Evolutionary conservation across 2,888 invertebrate genomes (phyloP), one percentile per base, ranked within the genome.

Genomic region (Gortyna flavago): DNA sequence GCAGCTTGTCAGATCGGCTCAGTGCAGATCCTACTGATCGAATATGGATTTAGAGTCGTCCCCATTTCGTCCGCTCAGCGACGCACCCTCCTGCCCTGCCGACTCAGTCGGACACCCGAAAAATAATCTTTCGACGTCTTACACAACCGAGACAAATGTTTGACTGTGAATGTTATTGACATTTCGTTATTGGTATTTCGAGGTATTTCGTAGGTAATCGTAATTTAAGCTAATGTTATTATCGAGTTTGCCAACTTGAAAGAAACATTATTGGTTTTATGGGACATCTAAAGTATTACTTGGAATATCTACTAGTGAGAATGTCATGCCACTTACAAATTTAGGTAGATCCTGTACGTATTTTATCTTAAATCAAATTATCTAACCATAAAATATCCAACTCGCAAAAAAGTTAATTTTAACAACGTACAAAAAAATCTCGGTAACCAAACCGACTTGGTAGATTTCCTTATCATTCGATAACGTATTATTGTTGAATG

Each of bases 1-100:
- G 94, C 94, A 94, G 95, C 95, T 96, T 96, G 96, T 96, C 96
- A 96, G 95, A 94, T 95, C 95, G 95, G 94, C 95, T 96, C 96
- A 95, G 94, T 92, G 94, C 93, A 94, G 94, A 95, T 94, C 93
- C 94, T 92, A 89, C 93, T 95, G 96, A 96, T 96, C 95, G 96
- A 96, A 96, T 96, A 96, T 96, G 95, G 96, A 96, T 96, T 96
- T 95, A 94, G 93, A 95, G 93, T 93, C 93, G 92, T 94, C 94
- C 95, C 95, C 92, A 93, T 93, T 93, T 89, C 94, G 93, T 92
- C 90, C 93, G 93, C 92, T 91, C 89, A 88, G 88, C 90, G 90
- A 92, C 93, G 92, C 94, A 93, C 94, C 94, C 95, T 92, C 92
- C 88, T 91, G 92, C 92, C 93, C 92, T 91, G 90, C 90, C 92